phyloP scores from a whole-genome alignment of 2,888 invertebrate species.

The Endomychus coccineus region DNA sequence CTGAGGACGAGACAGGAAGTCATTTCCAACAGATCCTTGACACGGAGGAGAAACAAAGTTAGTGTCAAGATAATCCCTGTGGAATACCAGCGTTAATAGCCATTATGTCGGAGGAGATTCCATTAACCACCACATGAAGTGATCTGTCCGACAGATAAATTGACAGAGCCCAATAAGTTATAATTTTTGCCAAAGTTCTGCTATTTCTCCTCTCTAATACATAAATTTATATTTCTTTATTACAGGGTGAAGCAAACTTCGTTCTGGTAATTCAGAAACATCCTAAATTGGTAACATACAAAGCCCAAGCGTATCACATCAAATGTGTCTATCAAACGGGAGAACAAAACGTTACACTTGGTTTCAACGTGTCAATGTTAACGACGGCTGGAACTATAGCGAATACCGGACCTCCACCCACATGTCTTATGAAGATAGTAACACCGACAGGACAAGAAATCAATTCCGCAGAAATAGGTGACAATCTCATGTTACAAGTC shows the following conservation, averaged over 20 bases:
- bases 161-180: too few relatives aligned
- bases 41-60: too few relatives aligned
- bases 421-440: conserved; percentile 86
- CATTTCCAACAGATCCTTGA: too few relatives aligned
- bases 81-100: too few relatives aligned
- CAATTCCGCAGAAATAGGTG: conserved; percentile 86
- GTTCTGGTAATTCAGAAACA: conserved; percentile 94
- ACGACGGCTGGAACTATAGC: conserved; percentile 93
- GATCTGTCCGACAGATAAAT: too few relatives aligned
- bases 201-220: too few relatives aligned
- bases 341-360: conserved; percentile 84
- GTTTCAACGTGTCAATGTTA: conserved; percentile 92
- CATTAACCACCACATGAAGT: too few relatives aligned
- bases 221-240: conserved; percentile 16
- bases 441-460: conserved; percentile 82
- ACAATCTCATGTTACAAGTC: conserved; percentile 65
- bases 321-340: conserved; percentile 93
- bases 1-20: too few relatives aligned
- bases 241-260: conserved; percentile 82
- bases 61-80: too few relatives aligned
- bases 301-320: conserved; percentile 93
- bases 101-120: too few relatives aligned
- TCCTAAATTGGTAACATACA: conserved; percentile 88
- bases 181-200: too few relatives aligned
- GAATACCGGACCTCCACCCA: conserved; percentile 89